Conservation (phyloP, 2,113 vertebrate genomes). For the Callospermophilus lateralis region DNA sequence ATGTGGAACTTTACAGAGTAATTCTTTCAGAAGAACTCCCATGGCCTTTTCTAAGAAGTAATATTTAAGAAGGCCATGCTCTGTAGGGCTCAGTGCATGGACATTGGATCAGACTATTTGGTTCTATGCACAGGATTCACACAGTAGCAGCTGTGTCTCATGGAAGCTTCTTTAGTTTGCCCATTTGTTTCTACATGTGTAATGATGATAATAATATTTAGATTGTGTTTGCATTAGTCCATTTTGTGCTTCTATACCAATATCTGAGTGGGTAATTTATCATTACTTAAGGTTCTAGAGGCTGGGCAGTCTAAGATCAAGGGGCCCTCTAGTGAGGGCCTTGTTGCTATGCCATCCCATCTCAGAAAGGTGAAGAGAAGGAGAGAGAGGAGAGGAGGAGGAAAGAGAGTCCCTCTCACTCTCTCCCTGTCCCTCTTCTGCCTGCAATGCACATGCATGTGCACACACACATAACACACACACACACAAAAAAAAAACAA, state of each 20-base stretch:
- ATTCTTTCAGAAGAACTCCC: neutral
- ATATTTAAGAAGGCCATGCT: too few species aligned
- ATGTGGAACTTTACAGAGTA: too few species aligned
- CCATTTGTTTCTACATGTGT: neutral
- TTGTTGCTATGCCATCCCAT: neutral
- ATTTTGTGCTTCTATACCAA: neutral
- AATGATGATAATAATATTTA: neutral
- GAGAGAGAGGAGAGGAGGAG: neutral
- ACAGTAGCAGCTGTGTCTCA: neutral
- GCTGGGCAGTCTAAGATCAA: neutral
- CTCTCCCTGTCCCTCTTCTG: neutral
- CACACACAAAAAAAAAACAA: too few species aligned
- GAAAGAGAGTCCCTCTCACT: neutral
- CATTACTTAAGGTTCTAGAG: neutral
- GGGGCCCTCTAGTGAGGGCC: neutral
- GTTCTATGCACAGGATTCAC: neutral
- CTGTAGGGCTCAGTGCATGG: accelerated
- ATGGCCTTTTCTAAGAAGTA: neutral
- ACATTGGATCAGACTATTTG: neutral
- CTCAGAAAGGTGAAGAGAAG: neutral
- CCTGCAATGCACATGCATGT: too few species aligned
- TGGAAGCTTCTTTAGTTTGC: neutral
- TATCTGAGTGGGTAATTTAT: neutral
- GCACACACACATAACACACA: neutral
- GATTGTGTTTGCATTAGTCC: accelerated